Evolutionary conservation across 2,797 vertebrate species (phyloP), one percentile per base, ranked within the genome.

Genomic region (Valencia hispanica): DNA sequence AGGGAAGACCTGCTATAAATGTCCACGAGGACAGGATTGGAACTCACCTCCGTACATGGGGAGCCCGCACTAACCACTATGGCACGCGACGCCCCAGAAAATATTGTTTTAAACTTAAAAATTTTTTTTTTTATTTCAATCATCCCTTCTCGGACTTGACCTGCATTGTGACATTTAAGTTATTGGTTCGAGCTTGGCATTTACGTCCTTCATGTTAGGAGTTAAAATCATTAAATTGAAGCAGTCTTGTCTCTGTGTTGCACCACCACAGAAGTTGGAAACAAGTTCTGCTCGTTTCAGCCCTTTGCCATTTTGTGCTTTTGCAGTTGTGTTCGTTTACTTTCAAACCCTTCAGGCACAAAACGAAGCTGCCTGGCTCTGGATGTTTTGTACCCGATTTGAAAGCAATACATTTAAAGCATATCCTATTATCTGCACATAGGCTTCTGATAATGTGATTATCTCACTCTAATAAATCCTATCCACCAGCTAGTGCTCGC

Each of bases 191-290:
- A 6, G 5, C 47, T 53, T 34, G 30, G 9, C 12, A 50, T 48
- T 25, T 53, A 39, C 18, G 9, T 30, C 7, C 51, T 47, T 47
- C 17, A 7, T 65, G 32, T 32, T 34, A 7, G 48, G 14, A 17
- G 10, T 36, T 73, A 20, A 57, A 75, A 50, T 10, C 30, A 69
- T 27, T 50, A 59, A 22, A 50, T 63, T 14, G 25, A 34, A 73
- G 73, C 69, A 22, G 83, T 32, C 11, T 73, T 34, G 50, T 73
- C 17, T 73, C 36, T 57, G 7, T 18, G 27, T 48, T 74, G 30
- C 45, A 45, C 9, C 80, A 41, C 25, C 70, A 27, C 39, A 68
- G 50, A 43, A 66, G 43, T 22, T 5, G 6, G 5, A 51, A 68
- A 70, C 2, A 9, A 25, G 50, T 22, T 22, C 20, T 51, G 20